A percentile compares a stretch with the other conserved stretches of the same genome.
These are phyloP conservation scores for Cephalopterus ornatus DNA, from an alignment of 2,113 vertebrate genomes.

Conservation along the genomic window DNA sequence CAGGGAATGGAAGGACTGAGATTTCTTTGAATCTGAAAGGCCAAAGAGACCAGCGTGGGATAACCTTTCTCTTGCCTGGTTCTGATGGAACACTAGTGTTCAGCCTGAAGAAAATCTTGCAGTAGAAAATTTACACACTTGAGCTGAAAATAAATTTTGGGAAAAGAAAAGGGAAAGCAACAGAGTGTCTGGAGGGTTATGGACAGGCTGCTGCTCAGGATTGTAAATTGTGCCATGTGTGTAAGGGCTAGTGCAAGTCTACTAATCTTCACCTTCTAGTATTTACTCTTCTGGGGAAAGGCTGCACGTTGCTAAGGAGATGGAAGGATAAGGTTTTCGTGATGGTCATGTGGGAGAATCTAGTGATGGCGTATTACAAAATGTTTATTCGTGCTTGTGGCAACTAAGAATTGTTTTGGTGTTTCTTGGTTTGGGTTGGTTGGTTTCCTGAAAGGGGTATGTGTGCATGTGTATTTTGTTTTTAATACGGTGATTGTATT, in stretches of 20 bases:
- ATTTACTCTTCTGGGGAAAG: background rate
- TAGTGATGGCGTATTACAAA: background rate
- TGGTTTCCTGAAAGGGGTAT: background rate
- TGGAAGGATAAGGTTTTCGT: background rate
- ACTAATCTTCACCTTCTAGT: background rate
- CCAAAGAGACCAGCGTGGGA: accelerated
- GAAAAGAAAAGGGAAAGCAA: background rate
- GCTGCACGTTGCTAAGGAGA: accelerated
- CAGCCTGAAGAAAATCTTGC: background rate
- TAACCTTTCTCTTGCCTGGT: background rate
- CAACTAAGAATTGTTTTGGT: background rate
- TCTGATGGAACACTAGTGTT: background rate
- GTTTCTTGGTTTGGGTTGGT: background rate
- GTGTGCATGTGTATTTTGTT: background rate
- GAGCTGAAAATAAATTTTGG: background rate
- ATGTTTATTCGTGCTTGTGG: background rate
- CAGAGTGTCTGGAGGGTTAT: background rate
- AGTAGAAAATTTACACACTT: background rate
- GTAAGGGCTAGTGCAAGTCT: background rate
- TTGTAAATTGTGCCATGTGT: background rate
- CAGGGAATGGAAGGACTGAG: background rate
- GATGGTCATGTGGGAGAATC: background rate
- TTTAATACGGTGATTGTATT: background rate
- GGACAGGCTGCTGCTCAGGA: background rate
- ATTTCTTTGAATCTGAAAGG: background rate